Conservation (phyloP, 2,797 vertebrate species). For the Tragopan temminckii region DNA sequence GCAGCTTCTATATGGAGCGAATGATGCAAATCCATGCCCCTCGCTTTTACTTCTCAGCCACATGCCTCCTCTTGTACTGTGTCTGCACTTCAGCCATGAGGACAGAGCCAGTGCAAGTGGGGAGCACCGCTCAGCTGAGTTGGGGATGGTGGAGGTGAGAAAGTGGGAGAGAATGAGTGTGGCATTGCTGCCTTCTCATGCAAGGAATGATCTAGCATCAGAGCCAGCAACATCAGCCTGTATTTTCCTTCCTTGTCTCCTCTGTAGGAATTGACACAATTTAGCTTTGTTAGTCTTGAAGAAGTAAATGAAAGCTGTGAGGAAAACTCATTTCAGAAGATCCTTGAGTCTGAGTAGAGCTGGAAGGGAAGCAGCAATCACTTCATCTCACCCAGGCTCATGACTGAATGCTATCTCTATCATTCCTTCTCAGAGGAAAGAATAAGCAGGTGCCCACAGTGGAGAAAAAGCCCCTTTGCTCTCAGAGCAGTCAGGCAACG, state of each 20-base stretch:
- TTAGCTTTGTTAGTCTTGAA: neutral
- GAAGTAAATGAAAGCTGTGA: neutral
- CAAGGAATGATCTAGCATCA: neutral
- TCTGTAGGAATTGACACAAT: neutral
- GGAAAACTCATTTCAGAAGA: neutral
- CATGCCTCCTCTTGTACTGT: accelerated
- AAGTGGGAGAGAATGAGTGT: accelerated
- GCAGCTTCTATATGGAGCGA: neutral
- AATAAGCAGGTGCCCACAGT: accelerated
- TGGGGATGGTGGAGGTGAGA: accelerated
- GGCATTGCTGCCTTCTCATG: neutral
- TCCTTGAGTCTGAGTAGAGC: accelerated
- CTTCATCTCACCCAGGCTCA: neutral
- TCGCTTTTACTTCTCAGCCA: conserved; percentile 25
- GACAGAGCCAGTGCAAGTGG: accelerated
- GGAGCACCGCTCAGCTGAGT: accelerated
- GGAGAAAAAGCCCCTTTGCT: neutral
- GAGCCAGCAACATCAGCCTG: neutral
- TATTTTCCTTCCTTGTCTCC: neutral
- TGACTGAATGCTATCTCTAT: neutral
- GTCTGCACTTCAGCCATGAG: accelerated
- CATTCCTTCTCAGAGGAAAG: neutral
- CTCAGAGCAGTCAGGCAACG: accelerated
- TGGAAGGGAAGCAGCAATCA: neutral
- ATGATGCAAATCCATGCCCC: neutral